These are phyloP conservation scores for Syndactyla subalaris DNA, from an alignment of 2,797 vertebrate species.

Conservation along the genomic window DNA sequence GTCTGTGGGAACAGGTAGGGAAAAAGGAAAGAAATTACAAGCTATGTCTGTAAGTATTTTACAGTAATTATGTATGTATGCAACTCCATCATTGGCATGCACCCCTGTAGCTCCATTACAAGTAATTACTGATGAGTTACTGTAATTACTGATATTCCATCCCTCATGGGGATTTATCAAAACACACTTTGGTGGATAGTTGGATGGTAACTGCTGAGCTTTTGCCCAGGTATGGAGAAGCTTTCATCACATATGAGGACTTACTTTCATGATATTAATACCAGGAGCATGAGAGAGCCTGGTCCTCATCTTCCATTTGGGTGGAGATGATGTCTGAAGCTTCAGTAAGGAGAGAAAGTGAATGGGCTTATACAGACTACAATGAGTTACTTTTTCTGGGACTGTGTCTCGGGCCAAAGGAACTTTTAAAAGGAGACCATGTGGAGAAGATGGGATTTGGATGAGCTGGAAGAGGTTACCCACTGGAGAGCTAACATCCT, in stretches of 20 bases:
- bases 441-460: background rate
- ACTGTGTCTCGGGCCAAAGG: background rate
- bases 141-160: background rate
- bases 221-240: background rate
- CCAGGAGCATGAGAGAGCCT: background rate
- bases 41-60: background rate
- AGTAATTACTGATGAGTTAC: background rate
- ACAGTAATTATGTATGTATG: background rate
- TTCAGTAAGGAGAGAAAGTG: background rate
- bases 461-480: background rate
- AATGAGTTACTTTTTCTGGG: background rate
- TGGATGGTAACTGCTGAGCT: background rate
- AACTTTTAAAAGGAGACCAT: background rate
- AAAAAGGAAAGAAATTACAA: background rate
- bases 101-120: background rate
- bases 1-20: background rate
- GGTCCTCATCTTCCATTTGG: background rate
- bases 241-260: background rate
- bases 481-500: background rate
- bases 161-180: background rate
- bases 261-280: background rate
- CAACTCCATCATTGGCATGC: background rate
- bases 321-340: background rate
- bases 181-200: background rate
- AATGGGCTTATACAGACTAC: fast-evolving